Evolutionary conservation across 2,797 vertebrate species (phyloP).

Genomic region (Siniperca obscura): DNA sequence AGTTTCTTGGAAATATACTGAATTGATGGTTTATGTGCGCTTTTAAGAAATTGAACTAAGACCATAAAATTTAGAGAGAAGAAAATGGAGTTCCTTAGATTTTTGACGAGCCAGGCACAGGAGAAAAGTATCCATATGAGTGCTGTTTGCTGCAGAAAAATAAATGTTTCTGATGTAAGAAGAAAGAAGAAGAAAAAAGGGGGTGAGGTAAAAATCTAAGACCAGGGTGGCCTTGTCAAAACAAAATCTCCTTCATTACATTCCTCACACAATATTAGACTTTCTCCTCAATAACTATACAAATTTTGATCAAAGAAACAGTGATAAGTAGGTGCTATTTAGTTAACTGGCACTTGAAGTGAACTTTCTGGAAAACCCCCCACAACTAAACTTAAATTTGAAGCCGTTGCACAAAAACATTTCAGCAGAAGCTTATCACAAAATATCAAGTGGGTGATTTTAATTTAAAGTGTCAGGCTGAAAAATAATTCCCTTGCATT

Average conservation of each 20-base stretch:
- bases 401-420: background rate
- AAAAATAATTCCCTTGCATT: background rate
- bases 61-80: conserved; percentile 40
- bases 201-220: background rate
- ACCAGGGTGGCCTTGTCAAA: background rate
- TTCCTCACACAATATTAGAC: background rate
- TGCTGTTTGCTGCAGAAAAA: background rate
- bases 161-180: background rate
- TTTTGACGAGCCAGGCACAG: conserved; percentile 1
- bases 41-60: conserved; percentile 51
- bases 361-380: background rate
- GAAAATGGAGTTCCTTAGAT: conserved; percentile 16
- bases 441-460: conserved; percentile 7
- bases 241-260: background rate
- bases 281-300: background rate
- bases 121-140: background rate
- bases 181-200: background rate
- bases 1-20: conserved; percentile 65
- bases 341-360: background rate
- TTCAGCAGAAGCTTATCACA: background rate
- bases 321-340: background rate
- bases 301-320: background rate
- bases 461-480: background rate
- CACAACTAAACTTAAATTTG: background rate
- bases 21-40: conserved; percentile 56